Base-by-base conservation (phyloP, 2,113 vertebrate genomes). In the Sinosuthora webbiana region DNA sequence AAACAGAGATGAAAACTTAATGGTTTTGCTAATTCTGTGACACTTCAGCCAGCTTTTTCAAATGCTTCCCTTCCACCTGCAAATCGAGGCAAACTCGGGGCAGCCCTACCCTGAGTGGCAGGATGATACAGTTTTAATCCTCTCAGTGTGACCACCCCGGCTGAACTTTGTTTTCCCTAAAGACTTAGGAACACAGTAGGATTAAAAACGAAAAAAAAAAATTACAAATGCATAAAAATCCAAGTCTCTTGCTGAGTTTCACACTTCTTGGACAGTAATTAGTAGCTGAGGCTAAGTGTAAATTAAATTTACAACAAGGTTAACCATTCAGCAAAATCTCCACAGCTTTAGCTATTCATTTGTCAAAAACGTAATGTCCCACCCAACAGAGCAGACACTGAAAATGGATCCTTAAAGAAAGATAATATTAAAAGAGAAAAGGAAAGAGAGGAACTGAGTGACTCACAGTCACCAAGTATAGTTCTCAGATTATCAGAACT, bases 291-390 rank as follows among this genome's bases (percentile, higher is more conserved):
- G 62, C 55, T 83, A 83, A 3, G 49, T 68, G 85, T 64, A 95
- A 96, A 96, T 94, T 92, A 87, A 90, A 90, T 90, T 90, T 90
- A 83, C 90, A 91, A 86, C 73, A 78, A 90, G 79, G 83, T 94
- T 93, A 95, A 91, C 59, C 44, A 52, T 45, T 93, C 93, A 74
- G 49, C 84, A 89, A 83, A 89, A 92, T 93, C 83, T 89, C 64
- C 81, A 45, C 73, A 88, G 73, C 41, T 92, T 90, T 24, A 96
- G 44, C 60, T 75, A 55, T 75, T 83, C 47, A 47, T 94, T 90
- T 75, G 53, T 83, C 73, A 92, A 56, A 95, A 89, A 78, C 0
- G 2, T 50, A 30, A 77, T 19, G n/a, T 71, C 92, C 60, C 73
- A 70, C 49, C 31, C 21, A 8, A 52, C 6, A 60, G 79, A 90